A percentile compares a stretch with the other conserved stretches of the same genome.
These are phyloP conservation scores for Pterocles gutturalis DNA, from an alignment of 2,113 vertebrate genomes.

Conservation along the genomic window DNA sequence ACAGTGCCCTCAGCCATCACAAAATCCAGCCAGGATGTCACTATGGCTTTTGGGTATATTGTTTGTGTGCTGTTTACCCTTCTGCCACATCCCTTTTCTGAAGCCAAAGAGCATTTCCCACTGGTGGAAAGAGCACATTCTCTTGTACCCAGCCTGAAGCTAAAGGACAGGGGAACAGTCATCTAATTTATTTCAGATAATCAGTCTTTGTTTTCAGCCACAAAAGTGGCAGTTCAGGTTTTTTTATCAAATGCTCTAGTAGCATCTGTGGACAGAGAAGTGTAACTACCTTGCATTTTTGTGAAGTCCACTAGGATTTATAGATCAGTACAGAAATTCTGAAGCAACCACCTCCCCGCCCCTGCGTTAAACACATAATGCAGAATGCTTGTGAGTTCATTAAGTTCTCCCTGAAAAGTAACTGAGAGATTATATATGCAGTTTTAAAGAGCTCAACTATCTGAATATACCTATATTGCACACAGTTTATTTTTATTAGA, in stretches of 20 bases:
- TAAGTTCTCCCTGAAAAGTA: background rate
- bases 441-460: background rate
- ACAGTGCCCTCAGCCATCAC: background rate
- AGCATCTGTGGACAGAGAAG: background rate
- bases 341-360: background rate
- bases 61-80: background rate
- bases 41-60: background rate
- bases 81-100: background rate
- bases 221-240: background rate
- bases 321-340: background rate
- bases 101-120: background rate
- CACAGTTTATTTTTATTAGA: background rate
- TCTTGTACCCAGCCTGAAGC: background rate
- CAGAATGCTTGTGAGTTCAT: background rate
- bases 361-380: background rate
- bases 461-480: background rate
- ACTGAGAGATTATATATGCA: background rate
- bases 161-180: background rate
- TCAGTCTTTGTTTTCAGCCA: background rate
- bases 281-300: background rate
- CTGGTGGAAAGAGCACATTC: background rate
- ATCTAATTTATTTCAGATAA: background rate
- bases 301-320: background rate
- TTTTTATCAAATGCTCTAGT: background rate
- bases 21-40: background rate